These are phyloP conservation scores for Microtus obscurus DNA, from an alignment of 2,797 vertebrate genomes.

Conservation along the genomic window DNA sequence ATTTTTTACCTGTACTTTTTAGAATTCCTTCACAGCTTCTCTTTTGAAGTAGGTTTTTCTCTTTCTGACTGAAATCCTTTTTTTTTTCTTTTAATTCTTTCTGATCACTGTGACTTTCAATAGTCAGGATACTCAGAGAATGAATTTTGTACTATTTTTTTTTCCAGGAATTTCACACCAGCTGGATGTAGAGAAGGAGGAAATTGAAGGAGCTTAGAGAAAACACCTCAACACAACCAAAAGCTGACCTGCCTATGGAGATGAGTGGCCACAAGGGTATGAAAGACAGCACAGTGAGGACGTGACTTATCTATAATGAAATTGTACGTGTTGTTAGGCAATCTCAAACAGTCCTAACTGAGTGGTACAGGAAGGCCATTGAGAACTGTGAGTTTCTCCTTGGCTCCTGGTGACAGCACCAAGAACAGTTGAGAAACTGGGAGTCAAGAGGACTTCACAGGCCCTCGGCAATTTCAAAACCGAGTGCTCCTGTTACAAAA, in stretches of 20 bases:
- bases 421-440: constrained; percentile 69
- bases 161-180: not conserved
- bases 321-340: not conserved
- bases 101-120: not conserved
- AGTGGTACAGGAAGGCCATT: not conserved
- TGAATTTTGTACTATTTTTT: not conserved
- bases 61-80: not conserved
- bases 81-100: not conserved
- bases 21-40: not conserved
- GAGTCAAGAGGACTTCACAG: constrained; percentile 68
- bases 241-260: not conserved
- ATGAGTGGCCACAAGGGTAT: not conserved
- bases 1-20: not conserved
- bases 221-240: not conserved
- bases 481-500: constrained; percentile 10
- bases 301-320: constrained; percentile 58
- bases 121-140: not conserved
- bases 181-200: not conserved
- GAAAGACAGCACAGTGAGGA: not conserved
- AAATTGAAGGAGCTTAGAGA: not conserved
- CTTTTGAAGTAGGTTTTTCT: not conserved
- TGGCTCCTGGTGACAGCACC: rapidly evolving
- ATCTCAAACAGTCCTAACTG: not conserved
- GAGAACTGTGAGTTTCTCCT: not conserved
- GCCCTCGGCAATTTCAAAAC: constrained; percentile 63